phyloP scores from a whole-genome alignment of 2,888 invertebrate genomes.

The Phania funesta region DNA sequence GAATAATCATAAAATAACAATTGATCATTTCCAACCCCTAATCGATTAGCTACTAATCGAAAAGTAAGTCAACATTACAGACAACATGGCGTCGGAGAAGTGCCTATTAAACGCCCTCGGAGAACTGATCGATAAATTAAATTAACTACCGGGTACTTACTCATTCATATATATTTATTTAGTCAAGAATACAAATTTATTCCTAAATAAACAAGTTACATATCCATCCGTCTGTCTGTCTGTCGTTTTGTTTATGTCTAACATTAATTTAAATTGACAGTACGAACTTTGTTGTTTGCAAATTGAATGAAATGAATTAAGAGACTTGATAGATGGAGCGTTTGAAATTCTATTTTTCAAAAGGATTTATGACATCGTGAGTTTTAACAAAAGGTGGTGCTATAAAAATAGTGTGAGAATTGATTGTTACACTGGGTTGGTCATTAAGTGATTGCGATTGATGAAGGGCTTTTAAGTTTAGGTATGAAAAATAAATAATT shows the following conservation, averaged over 20 bases:
- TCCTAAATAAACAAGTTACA: background rate
- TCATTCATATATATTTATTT: constrained; percentile 4
- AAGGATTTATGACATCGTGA: constrained; percentile 62
- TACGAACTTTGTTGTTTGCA: constrained; percentile 53
- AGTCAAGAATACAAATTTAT: background rate
- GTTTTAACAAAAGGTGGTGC: background rate
- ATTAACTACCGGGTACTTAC: background rate
- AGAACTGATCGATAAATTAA: background rate
- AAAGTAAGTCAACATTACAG: too few relatives aligned
- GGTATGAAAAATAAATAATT: background rate
- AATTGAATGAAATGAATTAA: constrained; percentile 11
- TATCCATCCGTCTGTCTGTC: constrained; percentile 8
- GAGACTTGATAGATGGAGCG: background rate
- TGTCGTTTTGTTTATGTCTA: constrained; percentile 27
- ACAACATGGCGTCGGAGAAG: too few relatives aligned
- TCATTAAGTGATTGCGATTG: constrained; percentile 34
- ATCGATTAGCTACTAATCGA: too few relatives aligned
- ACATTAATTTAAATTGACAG: constrained; percentile 55
- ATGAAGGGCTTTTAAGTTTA: constrained; percentile 33
- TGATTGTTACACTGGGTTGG: background rate
- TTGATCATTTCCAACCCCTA: too few relatives aligned
- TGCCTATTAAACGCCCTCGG: too few relatives aligned
- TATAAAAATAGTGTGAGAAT: constrained; percentile 41
- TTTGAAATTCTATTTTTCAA: constrained; percentile 48
- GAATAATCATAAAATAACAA: too few relatives aligned